Evolutionary conservation across 2,113 vertebrate genomes (phyloP).

Genomic region (Hippocampus abdominalis): DNA sequence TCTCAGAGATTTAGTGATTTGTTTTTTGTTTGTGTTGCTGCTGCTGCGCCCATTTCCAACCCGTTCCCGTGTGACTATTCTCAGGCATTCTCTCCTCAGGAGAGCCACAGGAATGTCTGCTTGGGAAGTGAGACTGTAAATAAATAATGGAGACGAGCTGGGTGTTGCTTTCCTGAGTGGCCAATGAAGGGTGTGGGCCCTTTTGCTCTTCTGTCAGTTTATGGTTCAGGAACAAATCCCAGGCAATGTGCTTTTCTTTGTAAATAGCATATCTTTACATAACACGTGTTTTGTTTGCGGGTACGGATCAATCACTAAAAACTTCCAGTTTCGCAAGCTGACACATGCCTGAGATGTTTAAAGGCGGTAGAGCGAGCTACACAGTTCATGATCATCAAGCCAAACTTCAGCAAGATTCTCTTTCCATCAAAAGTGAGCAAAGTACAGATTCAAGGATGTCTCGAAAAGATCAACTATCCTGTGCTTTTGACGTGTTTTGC

Average conservation of each 20-base stretch:
- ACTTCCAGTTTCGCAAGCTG: slow-evolving; percentile 22
- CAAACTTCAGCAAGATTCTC: neutral
- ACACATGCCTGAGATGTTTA: slow-evolving; percentile 39
- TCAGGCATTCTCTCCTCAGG: slow-evolving; percentile 54
- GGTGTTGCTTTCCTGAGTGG: slow-evolving; percentile 71
- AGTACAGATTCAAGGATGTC: slow-evolving; percentile 49
- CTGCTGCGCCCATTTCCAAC: slow-evolving; percentile 9
- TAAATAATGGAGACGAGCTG: slow-evolving; percentile 69
- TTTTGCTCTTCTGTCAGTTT: slow-evolving; percentile 40
- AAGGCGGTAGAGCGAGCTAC: slow-evolving; percentile 13
- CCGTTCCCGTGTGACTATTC: slow-evolving; percentile 57
- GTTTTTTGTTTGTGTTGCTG: slow-evolving; percentile 14
- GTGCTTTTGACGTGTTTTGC: neutral
- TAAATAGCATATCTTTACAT: neutral
- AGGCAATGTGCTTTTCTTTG: neutral
- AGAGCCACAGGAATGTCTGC: slow-evolving; percentile 55
- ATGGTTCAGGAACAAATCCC: slow-evolving; percentile 18
- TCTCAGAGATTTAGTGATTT: slow-evolving; percentile 7
- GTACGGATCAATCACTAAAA: slow-evolving; percentile 22
- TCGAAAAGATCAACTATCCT: neutral
- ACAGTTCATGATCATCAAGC: neutral
- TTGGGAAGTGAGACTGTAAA: slow-evolving; percentile 52
- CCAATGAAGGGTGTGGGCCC: slow-evolving; percentile 51
- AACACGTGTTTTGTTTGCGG: neutral
- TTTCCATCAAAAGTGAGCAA: neutral